Evolutionary conservation across 2,888 invertebrate genomes (phyloP).

Genomic region (Apotomis turbidana): DNA sequence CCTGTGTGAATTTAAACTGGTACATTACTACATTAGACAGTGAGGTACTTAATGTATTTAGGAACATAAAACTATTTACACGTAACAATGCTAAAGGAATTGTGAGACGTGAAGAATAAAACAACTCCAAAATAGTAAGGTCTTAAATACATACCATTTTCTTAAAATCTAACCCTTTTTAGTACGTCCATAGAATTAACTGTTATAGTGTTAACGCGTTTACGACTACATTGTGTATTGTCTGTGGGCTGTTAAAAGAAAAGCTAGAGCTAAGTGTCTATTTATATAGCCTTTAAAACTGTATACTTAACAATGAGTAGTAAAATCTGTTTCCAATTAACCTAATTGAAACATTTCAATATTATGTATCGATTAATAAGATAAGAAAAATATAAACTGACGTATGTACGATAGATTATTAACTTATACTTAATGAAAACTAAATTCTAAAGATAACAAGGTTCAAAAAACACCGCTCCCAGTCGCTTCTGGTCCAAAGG

Average conservation of each 20-base stretch:
- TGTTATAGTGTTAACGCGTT: constrained; percentile 22
- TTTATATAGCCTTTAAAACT: neutral
- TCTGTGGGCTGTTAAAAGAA: constrained; percentile 21
- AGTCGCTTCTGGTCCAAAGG: too few species aligned
- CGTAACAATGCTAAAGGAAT: neutral
- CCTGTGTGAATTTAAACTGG: too few species aligned
- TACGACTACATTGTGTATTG: constrained; percentile 38
- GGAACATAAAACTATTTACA: too few species aligned
- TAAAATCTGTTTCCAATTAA: neutral
- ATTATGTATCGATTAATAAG: too few species aligned
- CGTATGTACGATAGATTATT: too few species aligned
- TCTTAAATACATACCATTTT: neutral
- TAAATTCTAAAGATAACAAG: too few species aligned
- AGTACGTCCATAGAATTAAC: constrained; percentile 10
- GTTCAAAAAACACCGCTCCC: too few species aligned
- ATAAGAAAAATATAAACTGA: too few species aligned
- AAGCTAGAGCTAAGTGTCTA: constrained; percentile 23
- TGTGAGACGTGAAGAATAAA: constrained; percentile 1
- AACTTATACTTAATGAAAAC: too few species aligned
- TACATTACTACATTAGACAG: too few species aligned
- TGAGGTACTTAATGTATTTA: too few species aligned
- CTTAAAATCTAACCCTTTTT: neutral
- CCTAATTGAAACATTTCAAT: too few species aligned
- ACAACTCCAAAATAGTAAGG: neutral
- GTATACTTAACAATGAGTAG: constrained; percentile 15